Base-by-base conservation (phyloP, 2,113 vertebrate genomes). In the Rafetus swinhoei region DNA sequence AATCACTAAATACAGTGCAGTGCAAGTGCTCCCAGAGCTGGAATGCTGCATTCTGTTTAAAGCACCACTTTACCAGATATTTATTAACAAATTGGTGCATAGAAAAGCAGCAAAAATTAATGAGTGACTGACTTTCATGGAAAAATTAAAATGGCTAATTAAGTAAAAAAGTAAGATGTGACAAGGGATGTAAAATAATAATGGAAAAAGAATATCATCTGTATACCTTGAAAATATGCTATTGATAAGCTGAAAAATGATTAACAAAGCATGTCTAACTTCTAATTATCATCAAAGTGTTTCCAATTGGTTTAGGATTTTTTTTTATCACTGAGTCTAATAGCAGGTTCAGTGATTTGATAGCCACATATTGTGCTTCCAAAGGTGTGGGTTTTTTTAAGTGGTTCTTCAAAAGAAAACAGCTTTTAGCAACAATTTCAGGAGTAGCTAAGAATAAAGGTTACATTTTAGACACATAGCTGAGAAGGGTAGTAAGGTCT, bases 231-330 rank as follows among this genome's bases (percentile, higher is more conserved):
- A 86, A 54, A 95, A 93, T 32, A 94, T 60, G 59, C 25, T 74
- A n/a, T 85, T 95, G 54, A 87, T 91, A 82, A 84, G n/a, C 39
- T 50, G 91, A 80, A 60, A 95, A 93, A 93, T 90, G n/a, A 89
- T 53, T 54, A 52, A 83, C 4, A 21, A 69, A 24, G 27, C 50
- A 54, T 16, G 54, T 86, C 18, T 7, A 79, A 81, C 79, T 90
- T 91, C 39, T 91, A 62, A 91, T 91, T 52, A 87, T 94, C 50
- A 29, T 87, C 94, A 90, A 87, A 84, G 32, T 72, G 88, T 14
- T 90, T 35, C 27, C 81, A 62, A 57, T 69, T n/a, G 16, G 16
- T 8, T 69, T 13, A 8, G n/a, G 52, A 92, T 88, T 79, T 95
- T 76, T 95, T 62, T 59, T 83, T 39, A 54, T 86, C 22, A 22